Base-by-base conservation (phyloP, 2,888 invertebrate genomes). In the Melitaea athalia region DNA sequence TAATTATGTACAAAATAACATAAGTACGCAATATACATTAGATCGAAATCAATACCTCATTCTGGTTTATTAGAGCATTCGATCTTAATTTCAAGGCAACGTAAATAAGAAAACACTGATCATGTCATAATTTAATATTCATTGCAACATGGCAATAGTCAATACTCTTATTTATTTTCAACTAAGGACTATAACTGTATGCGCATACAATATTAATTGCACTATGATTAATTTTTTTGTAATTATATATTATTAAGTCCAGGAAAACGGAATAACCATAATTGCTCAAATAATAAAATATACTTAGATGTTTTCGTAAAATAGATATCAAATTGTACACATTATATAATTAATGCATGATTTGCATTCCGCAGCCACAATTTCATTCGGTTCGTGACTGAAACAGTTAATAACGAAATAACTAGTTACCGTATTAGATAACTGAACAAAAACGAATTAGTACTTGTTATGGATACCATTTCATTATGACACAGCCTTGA, bases 351-450 rank as follows among this genome's bases (percentile, higher is more conserved):
- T 59, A 64, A 67, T 59, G 63, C 77, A 79, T 80, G 85, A 88
- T 87, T 87, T 82, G 78, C 84, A 80, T 83, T 77, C 82, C 82
- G 76, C 73, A 72, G 68, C 70, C 67, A 79, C 80, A 79, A 83
- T 82, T 80, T 81, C 76, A 79, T 83, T 81, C 76, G 77, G 78
- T 77, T 90, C 91, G 91, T 91, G 91, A 90, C 88, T 82, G 74
- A 75, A 79, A 74, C 71, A 69, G 78, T 76, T 82, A 81, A 87
- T 87, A 80, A 86, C 81, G 77, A 86, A 91, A 89, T 86, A 83
- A 85, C 81, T 83, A 78, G 84, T 89, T 87, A 91, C 88, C 89
- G 85, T 87, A 88, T 90, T 87, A 88, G 85, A 87, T 89, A 88
- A 85, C 82, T 81, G 81, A 85, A 86, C 84, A 83, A 81, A 85